Conservation (phyloP, 2,888 invertebrate genomes). For the Nephrotoma appendiculata region DNA sequence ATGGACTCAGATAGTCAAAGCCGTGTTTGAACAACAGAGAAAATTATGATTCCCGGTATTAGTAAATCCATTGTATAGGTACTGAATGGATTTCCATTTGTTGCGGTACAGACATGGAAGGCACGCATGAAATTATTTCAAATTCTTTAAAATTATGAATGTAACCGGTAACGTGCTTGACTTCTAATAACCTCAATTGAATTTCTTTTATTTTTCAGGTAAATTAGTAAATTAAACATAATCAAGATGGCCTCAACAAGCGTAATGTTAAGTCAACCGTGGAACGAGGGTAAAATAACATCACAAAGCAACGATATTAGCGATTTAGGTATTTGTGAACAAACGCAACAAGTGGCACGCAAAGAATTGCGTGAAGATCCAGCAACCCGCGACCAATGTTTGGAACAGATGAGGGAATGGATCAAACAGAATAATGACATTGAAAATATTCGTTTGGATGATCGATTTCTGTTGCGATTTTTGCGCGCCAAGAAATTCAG, state of each 20-base stretch:
- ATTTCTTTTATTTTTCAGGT: neutral
- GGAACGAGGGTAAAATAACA: slow-evolving; percentile 15
- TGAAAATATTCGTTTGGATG: slow-evolving; percentile 51
- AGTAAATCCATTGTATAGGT: too few relatives aligned
- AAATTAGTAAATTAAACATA: neutral
- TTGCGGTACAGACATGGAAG: too few relatives aligned
- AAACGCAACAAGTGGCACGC: slow-evolving; percentile 38
- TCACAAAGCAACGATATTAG: slow-evolving; percentile 8
- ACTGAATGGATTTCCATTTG: too few relatives aligned
- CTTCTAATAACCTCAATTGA: too few relatives aligned
- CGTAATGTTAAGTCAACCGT: slow-evolving; percentile 22
- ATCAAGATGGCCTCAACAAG: slow-evolving; percentile 22
- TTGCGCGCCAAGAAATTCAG: slow-evolving; percentile 65
- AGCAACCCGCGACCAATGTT: slow-evolving; percentile 42
- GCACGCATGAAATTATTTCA: too few relatives aligned
- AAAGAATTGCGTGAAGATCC: slow-evolving; percentile 58
- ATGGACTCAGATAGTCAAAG: too few relatives aligned
- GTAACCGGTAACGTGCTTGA: too few relatives aligned
- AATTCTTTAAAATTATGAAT: too few relatives aligned
- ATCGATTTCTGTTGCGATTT: slow-evolving; percentile 57
- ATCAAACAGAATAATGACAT: slow-evolving; percentile 53
- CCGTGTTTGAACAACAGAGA: too few relatives aligned
- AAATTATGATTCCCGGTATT: too few relatives aligned
- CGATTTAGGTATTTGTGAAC: slow-evolving; percentile 15
- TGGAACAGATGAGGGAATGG: slow-evolving; percentile 53